Base-by-base conservation (phyloP, 2,888 invertebrate species). In the Scaptomyza reducta region DNA sequence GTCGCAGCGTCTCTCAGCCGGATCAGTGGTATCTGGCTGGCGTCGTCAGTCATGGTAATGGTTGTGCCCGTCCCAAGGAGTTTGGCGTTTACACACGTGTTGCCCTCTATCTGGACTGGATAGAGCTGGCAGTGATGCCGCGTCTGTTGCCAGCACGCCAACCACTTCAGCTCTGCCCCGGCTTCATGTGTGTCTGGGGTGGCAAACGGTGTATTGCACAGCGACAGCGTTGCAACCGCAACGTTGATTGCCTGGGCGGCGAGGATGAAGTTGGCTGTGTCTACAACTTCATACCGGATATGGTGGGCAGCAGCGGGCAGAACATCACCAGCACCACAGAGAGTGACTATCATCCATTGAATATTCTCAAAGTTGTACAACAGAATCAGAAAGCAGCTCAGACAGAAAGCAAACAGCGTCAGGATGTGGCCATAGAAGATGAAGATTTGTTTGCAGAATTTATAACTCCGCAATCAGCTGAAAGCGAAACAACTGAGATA, bases 31-130 rank as follows among this genome's bases (percentile, higher is more conserved):
- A 96, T 89, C 92, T 96, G 66, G 96, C 95, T 6, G 97, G 97
- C 0, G 94, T 97, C 53, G 96, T 97, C 0, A 97, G 97, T 87
- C 97, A 97, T 87, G 97, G 97, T 25, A 95, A 96, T 81, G 97
- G 97, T 3, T 97, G 97, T 90, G 97, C 94, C 18, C 93, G 96
- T 73, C 94, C 95, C 54, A 93, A 94, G 66, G 96, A 97, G 89
- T 96, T 96, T 16, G 97, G 97, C 2, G 96, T 95, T 47, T 97
- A 97, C 85, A 96, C 97, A 0, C 93, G 95, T 91, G 95, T 97
- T 18, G 94, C 95, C 72, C 92, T 95, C 27, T 96, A 94, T 88
- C 90, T 94, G n/a, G 93, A 94, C 65, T 97, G 97, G 97, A 95
- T 97, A 68, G 92, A 92, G 70, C 59, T 89, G 81, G 89, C 87